Evolutionary conservation across 2,113 vertebrate genomes (phyloP).

Genomic region (Ptyas mucosa): DNA sequence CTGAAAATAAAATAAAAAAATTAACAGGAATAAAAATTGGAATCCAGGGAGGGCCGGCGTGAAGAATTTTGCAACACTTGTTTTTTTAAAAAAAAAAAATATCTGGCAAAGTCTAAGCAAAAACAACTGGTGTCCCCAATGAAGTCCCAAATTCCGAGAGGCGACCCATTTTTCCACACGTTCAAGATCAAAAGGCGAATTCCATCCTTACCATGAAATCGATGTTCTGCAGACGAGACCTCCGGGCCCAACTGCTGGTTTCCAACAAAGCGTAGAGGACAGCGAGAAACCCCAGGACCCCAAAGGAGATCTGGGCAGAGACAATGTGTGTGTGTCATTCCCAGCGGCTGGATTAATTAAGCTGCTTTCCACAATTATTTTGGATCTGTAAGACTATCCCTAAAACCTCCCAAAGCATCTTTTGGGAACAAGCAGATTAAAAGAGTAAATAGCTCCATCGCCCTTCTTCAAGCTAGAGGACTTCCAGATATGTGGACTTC

Average conservation of each 20-base stretch:
- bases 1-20: conserved; percentile 14
- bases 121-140: not conserved
- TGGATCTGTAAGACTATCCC: not conserved
- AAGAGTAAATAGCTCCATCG: not conserved
- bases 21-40: not conserved
- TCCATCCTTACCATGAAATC: conserved; percentile 30
- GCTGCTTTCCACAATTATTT: not conserved
- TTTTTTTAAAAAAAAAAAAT: not conserved
- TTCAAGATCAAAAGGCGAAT: not conserved
- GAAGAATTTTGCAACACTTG: not conserved
- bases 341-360: not conserved
- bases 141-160: not conserved
- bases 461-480: not conserved
- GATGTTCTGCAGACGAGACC: conserved; percentile 47
- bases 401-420: not conserved
- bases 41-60: not conserved
- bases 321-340: not conserved
- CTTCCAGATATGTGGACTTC: not conserved
- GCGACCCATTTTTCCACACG: not conserved
- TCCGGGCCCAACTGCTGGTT: conserved; percentile 52
- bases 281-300: conserved; percentile 39
- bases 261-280: conserved; percentile 44
- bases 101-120: not conserved
- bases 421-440: not conserved
- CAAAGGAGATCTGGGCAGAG: conserved; percentile 45